phyloP scores from a whole-genome alignment of 2,888 invertebrate genomes.

The Flexamia atlantica region DNA sequence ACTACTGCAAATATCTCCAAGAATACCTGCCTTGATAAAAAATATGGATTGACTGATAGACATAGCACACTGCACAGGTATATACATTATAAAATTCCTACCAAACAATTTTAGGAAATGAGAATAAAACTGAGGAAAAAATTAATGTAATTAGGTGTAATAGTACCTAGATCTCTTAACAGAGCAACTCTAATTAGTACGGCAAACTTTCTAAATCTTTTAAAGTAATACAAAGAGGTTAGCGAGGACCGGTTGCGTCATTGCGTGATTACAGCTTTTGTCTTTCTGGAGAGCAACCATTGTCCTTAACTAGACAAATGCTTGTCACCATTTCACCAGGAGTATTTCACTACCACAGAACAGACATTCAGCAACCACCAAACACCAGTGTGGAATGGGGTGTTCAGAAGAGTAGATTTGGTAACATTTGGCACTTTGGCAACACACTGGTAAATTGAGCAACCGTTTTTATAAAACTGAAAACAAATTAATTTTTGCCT shows the following conservation, averaged over 20 bases:
- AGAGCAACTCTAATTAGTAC: neutral
- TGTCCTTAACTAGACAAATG: neutral
- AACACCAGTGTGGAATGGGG: neutral
- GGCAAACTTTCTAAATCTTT: conserved; percentile 17
- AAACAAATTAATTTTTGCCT: too few species aligned
- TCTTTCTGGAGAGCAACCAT: conserved; percentile 3
- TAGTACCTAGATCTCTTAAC: neutral
- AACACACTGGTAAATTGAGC: too few species aligned
- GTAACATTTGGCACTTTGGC: too few species aligned
- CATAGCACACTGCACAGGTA: too few species aligned
- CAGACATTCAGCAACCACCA: neutral
- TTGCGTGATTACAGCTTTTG: conserved; percentile 11
- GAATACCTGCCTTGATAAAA: too few species aligned
- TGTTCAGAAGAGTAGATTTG: neutral
- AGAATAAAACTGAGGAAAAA: neutral
- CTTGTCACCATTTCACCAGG: conserved; percentile 13
- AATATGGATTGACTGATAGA: too few species aligned
- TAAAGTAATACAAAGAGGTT: conserved; percentile 1
- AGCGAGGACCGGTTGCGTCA: conserved; percentile 10
- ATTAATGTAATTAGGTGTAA: neutral
- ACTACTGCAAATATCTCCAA: too few species aligned
- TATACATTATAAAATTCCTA: too few species aligned
- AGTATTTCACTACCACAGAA: too few species aligned
- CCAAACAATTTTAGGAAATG: too few species aligned
- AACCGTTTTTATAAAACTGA: too few species aligned